A percentile compares a stretch with the other conserved stretches of the same genome.
Conservation (phyloP, 2,888 invertebrate species). For the Pomacea canaliculata region DNA sequence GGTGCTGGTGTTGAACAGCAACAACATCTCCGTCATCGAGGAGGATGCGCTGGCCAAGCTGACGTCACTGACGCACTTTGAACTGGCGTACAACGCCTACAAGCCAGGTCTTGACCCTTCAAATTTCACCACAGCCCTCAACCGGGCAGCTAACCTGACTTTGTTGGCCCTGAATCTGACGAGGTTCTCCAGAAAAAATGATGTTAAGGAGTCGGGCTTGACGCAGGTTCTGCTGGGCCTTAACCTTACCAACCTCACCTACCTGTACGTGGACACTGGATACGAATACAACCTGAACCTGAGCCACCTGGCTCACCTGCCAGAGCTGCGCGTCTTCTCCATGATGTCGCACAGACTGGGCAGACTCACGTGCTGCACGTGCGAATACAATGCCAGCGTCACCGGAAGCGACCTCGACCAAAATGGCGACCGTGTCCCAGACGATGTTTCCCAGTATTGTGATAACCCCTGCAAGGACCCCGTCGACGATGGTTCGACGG, state of each 20-base stretch:
- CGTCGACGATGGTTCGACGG: too few species aligned
- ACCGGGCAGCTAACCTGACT: background rate
- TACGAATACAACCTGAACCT: background rate
- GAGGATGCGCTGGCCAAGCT: background rate
- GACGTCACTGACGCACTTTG: conserved; percentile 2
- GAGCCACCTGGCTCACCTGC: conserved; percentile 4
- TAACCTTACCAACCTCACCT: background rate
- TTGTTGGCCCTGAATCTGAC: conserved; percentile 11
- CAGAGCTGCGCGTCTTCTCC: conserved; percentile 7
- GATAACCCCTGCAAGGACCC: background rate
- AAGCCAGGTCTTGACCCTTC: background rate
- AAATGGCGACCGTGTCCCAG: background rate
- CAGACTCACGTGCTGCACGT: conserved; percentile 1
- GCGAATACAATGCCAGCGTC: background rate
- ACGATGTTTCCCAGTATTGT: background rate
- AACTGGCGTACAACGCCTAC: conserved; percentile 9
- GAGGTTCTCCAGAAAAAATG: background rate
- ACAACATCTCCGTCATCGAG: conserved; percentile 9
- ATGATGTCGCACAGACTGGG: conserved; percentile 3
- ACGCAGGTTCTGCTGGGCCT: background rate
- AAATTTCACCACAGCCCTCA: conserved; percentile 6
- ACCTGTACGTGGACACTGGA: conserved; percentile 7
- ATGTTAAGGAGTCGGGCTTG: background rate
- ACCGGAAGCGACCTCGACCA: background rate
- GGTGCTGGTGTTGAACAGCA: conserved; percentile 15